phyloP scores from a whole-genome alignment of 1,140 invertebrate genomes.

The Bacillus rossius region DNA sequence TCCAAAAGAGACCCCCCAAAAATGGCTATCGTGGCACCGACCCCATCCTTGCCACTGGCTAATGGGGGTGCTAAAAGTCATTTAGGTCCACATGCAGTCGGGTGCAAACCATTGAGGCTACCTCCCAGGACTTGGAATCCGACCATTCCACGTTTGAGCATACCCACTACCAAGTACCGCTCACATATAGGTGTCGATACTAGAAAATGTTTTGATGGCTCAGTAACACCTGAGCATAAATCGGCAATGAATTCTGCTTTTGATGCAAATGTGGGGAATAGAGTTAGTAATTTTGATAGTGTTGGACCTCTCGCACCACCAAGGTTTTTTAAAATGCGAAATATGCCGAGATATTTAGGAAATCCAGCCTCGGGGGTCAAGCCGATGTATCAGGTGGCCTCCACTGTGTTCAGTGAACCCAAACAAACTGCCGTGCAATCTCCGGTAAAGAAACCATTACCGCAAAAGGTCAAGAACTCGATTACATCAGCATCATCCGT shows the following conservation, averaged over 20 bases:
- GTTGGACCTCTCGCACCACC: constrained; percentile 35
- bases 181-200: too few species aligned
- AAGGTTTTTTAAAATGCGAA: constrained; percentile 54
- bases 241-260: too few species aligned
- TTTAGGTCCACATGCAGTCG: neutral
- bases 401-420: neutral
- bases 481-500: neutral
- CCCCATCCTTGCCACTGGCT: neutral
- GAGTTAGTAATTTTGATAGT: neutral
- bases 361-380: constrained; percentile 56
- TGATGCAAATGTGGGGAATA: neutral
- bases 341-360: constrained; percentile 52
- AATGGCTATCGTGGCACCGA: constrained; percentile 13
- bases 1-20: constrained; percentile 2
- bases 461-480: neutral
- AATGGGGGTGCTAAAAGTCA: neutral
- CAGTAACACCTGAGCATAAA: too few species aligned
- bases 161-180: neutral
- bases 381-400: constrained; percentile 47
- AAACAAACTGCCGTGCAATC: constrained; percentile 26
- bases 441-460: neutral
- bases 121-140: constrained; percentile 17
- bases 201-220: too few species aligned
- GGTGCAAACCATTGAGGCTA: constrained; percentile 12
- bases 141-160: neutral